Conservation (phyloP, 2,797 vertebrate species). For the Hydrophis major region DNA sequence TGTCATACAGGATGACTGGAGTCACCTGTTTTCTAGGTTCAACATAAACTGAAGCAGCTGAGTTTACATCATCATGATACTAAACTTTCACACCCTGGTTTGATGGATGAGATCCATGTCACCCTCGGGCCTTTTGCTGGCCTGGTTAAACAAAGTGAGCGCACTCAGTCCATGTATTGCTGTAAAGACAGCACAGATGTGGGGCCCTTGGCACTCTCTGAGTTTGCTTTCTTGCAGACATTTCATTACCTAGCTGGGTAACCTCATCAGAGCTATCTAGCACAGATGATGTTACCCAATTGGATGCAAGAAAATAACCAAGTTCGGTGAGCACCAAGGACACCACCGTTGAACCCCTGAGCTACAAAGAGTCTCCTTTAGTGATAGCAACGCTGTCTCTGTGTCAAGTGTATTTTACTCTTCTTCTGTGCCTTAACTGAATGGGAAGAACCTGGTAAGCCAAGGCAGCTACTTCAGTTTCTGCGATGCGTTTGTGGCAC, state of each 20-base stretch:
- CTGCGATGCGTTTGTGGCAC: not conserved
- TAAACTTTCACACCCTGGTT: not conserved
- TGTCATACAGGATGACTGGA: not conserved
- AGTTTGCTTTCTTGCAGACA: not conserved
- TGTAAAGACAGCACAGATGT: not conserved
- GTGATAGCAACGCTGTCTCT: not conserved
- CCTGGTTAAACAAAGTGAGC: not conserved
- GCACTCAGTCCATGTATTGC: not conserved
- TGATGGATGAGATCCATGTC: not conserved
- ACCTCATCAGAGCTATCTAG: not conserved
- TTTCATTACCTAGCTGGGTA: not conserved
- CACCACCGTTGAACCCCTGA: too few species aligned
- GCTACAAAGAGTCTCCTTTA: not conserved
- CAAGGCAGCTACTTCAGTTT: not conserved
- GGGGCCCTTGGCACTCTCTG: not conserved
- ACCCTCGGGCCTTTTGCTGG: not conserved
- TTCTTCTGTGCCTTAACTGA: not conserved
- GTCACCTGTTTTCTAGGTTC: not conserved
- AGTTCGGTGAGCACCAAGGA: not conserved
- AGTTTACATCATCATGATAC: not conserved
- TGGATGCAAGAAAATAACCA: not conserved
- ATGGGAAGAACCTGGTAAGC: not conserved
- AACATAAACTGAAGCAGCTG: not conserved
- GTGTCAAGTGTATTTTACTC: not conserved
- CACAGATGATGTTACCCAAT: not conserved